phyloP scores from a whole-genome alignment of 2,797 vertebrate genomes.

The Toxotes lorentzi region DNA sequence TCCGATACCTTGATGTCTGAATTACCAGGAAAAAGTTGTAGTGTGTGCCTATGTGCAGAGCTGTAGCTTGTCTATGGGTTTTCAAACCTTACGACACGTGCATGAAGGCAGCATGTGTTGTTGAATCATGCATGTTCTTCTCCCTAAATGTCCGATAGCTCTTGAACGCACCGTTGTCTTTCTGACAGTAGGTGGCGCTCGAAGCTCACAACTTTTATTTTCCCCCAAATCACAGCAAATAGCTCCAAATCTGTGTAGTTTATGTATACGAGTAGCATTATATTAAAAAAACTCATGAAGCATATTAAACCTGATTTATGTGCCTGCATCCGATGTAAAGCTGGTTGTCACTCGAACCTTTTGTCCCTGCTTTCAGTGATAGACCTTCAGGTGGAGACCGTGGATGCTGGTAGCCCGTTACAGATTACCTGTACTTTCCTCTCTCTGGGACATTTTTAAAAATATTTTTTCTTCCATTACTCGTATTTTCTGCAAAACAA shows the following conservation, averaged over 20 bases:
- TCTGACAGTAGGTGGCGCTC: conserved; percentile 62
- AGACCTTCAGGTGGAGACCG: not conserved
- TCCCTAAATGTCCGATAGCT: not conserved
- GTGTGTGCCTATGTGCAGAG: too few species aligned
- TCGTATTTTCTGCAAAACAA: not conserved
- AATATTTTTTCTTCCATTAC: not conserved
- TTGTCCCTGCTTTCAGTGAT: not conserved
- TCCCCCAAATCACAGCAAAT: not conserved
- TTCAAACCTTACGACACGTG: not conserved
- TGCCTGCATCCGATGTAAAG: not conserved
- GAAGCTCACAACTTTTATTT: not conserved
- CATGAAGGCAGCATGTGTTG: not conserved
- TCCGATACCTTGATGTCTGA: too few species aligned
- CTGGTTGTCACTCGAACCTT: too few species aligned
- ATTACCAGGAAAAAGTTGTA: too few species aligned
- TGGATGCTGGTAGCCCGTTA: not conserved
- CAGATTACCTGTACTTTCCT: not conserved
- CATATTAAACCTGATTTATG: not conserved
- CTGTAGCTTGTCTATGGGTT: not conserved
- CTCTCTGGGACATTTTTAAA: too few species aligned
- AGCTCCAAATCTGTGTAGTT: too few species aligned
- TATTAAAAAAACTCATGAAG: too few species aligned
- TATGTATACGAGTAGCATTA: too few species aligned
- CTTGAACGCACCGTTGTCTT: conserved; percentile 1
- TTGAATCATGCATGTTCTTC: not conserved